These are phyloP conservation scores for Rhadinocentrus ornatus DNA, from an alignment of 2,797 vertebrate species.

Conservation along the genomic window DNA sequence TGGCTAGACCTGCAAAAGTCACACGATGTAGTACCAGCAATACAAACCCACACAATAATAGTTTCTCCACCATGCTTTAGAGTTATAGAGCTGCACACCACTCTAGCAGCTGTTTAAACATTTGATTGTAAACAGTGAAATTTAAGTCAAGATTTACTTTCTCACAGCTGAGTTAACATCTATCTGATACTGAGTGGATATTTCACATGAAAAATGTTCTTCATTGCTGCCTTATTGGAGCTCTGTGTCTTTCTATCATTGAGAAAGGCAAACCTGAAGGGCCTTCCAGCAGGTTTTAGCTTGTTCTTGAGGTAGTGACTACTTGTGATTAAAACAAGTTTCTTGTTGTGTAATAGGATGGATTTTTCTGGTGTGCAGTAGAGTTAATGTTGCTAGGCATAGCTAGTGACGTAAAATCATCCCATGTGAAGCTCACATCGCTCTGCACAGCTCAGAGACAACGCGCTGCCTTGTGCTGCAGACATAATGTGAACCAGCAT, in stretches of 20 bases:
- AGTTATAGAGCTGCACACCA: background rate
- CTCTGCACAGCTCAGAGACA: conserved; percentile 51
- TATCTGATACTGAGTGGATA: background rate
- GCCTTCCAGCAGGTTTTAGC: background rate
- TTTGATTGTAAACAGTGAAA: background rate
- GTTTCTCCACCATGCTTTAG: background rate
- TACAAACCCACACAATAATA: conserved; percentile 3
- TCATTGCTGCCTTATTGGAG: background rate
- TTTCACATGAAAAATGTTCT: background rate
- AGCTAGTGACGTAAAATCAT: conserved; percentile 40
- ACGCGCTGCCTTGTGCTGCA: conserved; percentile 71
- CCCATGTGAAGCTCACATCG: conserved; percentile 61
- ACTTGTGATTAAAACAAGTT: conserved; percentile 23
- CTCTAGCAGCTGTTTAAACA: background rate
- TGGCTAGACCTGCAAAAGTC: background rate
- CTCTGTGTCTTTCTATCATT: background rate
- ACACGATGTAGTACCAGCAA: background rate
- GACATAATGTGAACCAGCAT: conserved; percentile 68
- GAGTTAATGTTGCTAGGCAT: conserved; percentile 42
- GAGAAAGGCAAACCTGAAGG: background rate
- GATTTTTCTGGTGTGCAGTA: background rate
- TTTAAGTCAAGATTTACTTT: background rate
- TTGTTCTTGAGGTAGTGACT: conserved; percentile 6
- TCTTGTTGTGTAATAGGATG: conserved; percentile 27
- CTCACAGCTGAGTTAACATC: background rate